Base-by-base conservation (phyloP, 1,140 invertebrate species). In the Rhopalosiphum padi region DNA sequence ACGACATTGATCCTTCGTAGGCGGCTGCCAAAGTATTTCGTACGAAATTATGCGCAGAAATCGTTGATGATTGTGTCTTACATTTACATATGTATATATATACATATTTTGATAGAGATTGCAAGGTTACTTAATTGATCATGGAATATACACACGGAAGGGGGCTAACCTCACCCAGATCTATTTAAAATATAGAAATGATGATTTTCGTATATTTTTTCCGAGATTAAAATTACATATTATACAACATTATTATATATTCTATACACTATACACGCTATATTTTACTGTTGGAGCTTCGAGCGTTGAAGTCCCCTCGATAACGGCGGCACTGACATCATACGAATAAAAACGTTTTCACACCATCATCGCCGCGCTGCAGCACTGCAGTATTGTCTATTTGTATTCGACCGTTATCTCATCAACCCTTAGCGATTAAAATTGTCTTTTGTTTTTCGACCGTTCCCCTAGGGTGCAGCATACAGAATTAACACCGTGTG, bases 1-100 rank as follows among this genome's bases (percentile, higher is more conserved):
- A 91, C 90, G 90, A 48, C 90, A 91, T 91, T 91, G 90, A 92
- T 92, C 68, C 46, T 83, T 83, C 68, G 90, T 83, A 83, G 68
- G 90, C 77, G 68, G 30, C 11, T 25, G 87, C 87, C 46, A 37
- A 89, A 37, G 18, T 89, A 53, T 53, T 53, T 22, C 3, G n/a
- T 55, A 37, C 9, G 15, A 60, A 90, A 90, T 68, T 60, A 90
- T 41, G 8, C 89, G 37, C 2, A 43, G 25, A 68, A 68, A 68
- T 30, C 53, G 25, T 68, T 60, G 89, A 43, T 43, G 55, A 68
- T 30, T 43, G 25, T 41, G 37, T 60, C 48, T 51, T 18, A 18
- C 2, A 43, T n/a, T 30, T 90, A 43, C 51, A 37, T 51, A 51
- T 51, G 48, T 51, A 51, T 51, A 23, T 51, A 23, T 89, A 55